Evolutionary conservation across 1,140 invertebrate genomes (phyloP).

Genomic region (Drosophila nasuta): DNA sequence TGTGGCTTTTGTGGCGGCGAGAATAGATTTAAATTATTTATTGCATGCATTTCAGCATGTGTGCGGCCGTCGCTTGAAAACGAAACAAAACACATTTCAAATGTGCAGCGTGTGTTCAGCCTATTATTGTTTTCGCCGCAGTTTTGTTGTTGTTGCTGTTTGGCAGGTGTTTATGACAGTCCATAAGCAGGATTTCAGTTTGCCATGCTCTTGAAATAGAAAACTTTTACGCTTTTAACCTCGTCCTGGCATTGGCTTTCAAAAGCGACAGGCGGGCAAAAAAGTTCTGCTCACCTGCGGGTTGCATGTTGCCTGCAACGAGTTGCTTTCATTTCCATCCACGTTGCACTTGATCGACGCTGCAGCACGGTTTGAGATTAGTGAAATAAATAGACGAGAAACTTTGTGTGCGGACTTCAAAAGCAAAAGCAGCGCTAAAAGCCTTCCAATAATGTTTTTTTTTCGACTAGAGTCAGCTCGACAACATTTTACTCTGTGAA

Average conservation of each 20-base stretch:
- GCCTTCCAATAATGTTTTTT: too few species aligned
- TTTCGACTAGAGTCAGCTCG: background rate
- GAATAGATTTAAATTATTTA: slow-evolving; percentile 66
- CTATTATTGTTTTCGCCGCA: slow-evolving; percentile 30
- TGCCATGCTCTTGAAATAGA: slow-evolving; percentile 29
- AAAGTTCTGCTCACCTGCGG: slow-evolving; percentile 34
- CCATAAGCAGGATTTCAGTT: slow-evolving; percentile 1
- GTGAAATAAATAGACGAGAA: slow-evolving; percentile 39
- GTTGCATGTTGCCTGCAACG: slow-evolving; percentile 8
- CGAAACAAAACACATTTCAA: slow-evolving; percentile 57
- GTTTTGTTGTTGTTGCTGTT: slow-evolving; percentile 25
- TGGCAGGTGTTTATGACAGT: slow-evolving; percentile 26
- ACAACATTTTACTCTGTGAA: too few species aligned
- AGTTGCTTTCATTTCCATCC: background rate
- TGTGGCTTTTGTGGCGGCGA: slow-evolving; percentile 21
- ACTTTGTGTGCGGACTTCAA: slow-evolving; percentile 40
- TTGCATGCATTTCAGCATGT: background rate
- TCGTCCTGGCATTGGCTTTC: slow-evolving; percentile 31
- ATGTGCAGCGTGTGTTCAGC: slow-evolving; percentile 8
- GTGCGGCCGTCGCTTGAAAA: slow-evolving; percentile 11
- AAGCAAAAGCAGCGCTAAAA: background rate
- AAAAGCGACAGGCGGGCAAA: slow-evolving; percentile 20
- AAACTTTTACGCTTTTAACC: slow-evolving; percentile 26
- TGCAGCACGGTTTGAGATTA: slow-evolving; percentile 39
- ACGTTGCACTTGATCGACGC: background rate